Base-by-base conservation (phyloP, 2,888 invertebrate species). In the Torymus aiolomorphi region DNA sequence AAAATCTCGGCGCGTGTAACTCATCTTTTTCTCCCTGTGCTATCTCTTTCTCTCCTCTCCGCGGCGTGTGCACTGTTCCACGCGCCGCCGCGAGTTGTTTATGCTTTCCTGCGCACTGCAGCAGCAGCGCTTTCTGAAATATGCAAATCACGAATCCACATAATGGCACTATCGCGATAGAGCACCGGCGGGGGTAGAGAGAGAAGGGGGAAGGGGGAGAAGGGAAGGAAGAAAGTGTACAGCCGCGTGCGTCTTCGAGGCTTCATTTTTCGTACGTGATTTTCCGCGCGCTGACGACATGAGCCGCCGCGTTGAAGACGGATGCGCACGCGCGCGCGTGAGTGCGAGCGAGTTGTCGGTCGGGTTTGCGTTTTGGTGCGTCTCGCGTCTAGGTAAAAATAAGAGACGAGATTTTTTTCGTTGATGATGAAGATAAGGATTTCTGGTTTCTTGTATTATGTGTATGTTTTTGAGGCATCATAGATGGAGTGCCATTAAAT, bases 91-190 rank as follows among this genome's bases (percentile, higher is more conserved):
- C 69, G 74, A 79, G 88, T 90, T 89, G 89, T 90, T 89, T 89
- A 89, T 89, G 89, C 88, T 89, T 89, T 89, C 89, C 89, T 89
- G 89, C 88, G 86, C 14, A 63, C 65, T n/a, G 59, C 49, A 14
- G 62, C 73, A 62, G 73, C 61, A 66, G 72, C 66, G 87, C 87
- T 89, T 88, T 89, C 89, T 89, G 88, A 89, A 89, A 89, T 89
- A 89, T 89, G 89, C 89, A 89, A 89, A 89, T 89, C 88, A 86
- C 86, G 88, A 86, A 88, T 88, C 88, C 89, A 88, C 88, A 89
- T 89, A 89, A 88, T 89, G 87, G 88, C 86, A 88, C 88, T 86
- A 88, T 87, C 85, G 84, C 83, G 84, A 83, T 83, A 83, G 82
- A 80, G 77, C 82, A 49, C 42, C 52, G n/a, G 31, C 54, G 59